Evolutionary conservation across 2,113 vertebrate species (phyloP).

Genomic region (Bubo scandiacus): DNA sequence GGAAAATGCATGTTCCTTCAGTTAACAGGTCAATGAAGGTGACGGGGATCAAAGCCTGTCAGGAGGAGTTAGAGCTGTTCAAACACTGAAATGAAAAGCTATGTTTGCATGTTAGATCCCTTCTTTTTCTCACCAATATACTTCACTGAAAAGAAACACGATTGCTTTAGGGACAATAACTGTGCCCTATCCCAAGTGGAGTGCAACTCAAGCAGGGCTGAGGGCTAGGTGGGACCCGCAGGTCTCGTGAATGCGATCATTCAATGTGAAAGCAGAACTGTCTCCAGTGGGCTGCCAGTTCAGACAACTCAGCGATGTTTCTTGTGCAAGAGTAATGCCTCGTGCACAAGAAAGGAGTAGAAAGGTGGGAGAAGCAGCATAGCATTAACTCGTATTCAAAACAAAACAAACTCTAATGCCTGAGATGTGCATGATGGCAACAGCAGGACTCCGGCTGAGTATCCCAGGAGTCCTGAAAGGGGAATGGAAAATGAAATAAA

Average conservation of each 20-base stretch:
- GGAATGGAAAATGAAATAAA: not conserved
- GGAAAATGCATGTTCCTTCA: not conserved
- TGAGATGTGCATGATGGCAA: accelerated
- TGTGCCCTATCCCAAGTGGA: accelerated
- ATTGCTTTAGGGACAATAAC: not conserved
- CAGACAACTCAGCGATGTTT: accelerated
- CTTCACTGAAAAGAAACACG: accelerated
- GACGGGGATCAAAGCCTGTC: not conserved
- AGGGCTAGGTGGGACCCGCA: not conserved
- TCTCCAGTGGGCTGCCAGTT: not conserved
- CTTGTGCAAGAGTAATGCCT: not conserved
- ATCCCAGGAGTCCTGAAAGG: not conserved
- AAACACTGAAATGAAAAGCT: not conserved
- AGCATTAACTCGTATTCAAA: not conserved
- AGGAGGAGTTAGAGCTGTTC: not conserved
- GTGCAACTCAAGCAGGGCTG: not conserved
- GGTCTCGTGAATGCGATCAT: accelerated
- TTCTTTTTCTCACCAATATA: not conserved
- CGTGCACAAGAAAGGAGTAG: not conserved
- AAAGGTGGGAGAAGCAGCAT: not conserved
- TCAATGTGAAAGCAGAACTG: not conserved
- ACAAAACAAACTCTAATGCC: not conserved
- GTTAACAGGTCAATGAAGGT: not conserved
- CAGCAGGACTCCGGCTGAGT: not conserved
- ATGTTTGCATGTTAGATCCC: not conserved